A percentile compares a stretch with the other conserved stretches of the same genome.
phyloP scores from a whole-genome alignment of 2,113 vertebrate species.

The Hymenochirus boettgeri region DNA sequence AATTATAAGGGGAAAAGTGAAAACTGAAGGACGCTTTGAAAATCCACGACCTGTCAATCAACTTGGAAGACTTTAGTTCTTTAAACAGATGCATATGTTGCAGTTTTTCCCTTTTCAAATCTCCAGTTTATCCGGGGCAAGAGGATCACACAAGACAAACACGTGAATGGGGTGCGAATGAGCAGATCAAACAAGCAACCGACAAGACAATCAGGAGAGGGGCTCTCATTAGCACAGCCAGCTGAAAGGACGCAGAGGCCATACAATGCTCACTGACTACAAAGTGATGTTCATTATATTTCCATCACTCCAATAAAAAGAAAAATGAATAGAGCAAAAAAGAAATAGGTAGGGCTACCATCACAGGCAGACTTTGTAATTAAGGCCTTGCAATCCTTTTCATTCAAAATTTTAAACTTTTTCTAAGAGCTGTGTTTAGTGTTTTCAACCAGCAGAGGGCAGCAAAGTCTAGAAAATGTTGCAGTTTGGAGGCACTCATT shows the following conservation, averaged over 20 bases:
- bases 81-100: conserved; percentile 27
- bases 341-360: too few relatives aligned
- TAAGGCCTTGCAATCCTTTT: too few relatives aligned
- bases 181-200: conserved; percentile 21
- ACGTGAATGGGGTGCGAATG: conserved; percentile 29
- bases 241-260: conserved; percentile 7
- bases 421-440: too few relatives aligned
- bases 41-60: conserved; percentile 25
- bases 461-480: too few relatives aligned
- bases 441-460: too few relatives aligned
- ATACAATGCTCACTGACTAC: conserved; percentile 5
- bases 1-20: conserved; percentile 23
- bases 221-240: conserved; percentile 21
- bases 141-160: conserved; percentile 28
- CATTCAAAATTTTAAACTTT: too few relatives aligned
- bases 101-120: conserved; percentile 19
- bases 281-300: neutral
- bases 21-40: conserved; percentile 17
- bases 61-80: conserved; percentile 16
- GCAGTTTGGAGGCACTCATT: too few relatives aligned
- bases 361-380: too few relatives aligned
- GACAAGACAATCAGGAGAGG: conserved; percentile 3
- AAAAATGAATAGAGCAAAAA: too few relatives aligned
- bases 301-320: too few relatives aligned
- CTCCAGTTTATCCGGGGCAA: conserved; percentile 25